Evolutionary conservation across 1,140 invertebrate genomes (phyloP), one percentile per base, ranked within the genome.

Genomic region (Lasaia peninsularis): DNA sequence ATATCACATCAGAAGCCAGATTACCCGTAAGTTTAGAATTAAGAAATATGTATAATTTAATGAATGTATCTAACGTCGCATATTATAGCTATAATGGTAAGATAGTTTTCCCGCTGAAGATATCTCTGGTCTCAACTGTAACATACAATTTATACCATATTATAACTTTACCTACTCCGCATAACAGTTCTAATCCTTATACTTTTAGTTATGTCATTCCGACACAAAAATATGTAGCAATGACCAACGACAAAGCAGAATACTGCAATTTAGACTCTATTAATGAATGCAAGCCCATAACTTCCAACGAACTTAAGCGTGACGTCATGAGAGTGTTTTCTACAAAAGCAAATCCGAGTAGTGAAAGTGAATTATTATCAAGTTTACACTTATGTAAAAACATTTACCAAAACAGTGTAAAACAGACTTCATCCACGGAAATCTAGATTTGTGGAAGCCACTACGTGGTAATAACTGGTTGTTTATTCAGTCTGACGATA

Each of bases 351-450:
- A 55, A 37, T 12, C 52, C 52, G 4, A 24, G 11, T 24, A 37
- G 52, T 12, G 52, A 55, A 24, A 55, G 20, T n/a, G 52, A 55
- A 9, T 21, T 55, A 5, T 24, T 55, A 24, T n/a, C 20, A 3
- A 37, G 24, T 11, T 7, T 21, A n/a, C n/a, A n/a, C n/a, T n/a
- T n/a, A n/a, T n/a, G 18, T 55, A n/a, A 55, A 35, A 2, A 40
- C n/a, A 24, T 21, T 1, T 55, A 2, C 52, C 52, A 9, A 21
- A 44, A 28, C 9, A 4, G 2, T 55, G 52, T 24, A 9, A 40
- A 8, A n/a, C 10, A 28, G 34, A 55, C 2, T 40, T 44, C 14
- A 40, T 55, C 12, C 35, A 55, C 28, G 52, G 16, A 0, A 5
- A 40, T 12, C 1, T 55, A n/a, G 52, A 55, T 5, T 24, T 44